Evolutionary conservation across 2,888 invertebrate genomes (phyloP).

Genomic region (Tuta absoluta): DNA sequence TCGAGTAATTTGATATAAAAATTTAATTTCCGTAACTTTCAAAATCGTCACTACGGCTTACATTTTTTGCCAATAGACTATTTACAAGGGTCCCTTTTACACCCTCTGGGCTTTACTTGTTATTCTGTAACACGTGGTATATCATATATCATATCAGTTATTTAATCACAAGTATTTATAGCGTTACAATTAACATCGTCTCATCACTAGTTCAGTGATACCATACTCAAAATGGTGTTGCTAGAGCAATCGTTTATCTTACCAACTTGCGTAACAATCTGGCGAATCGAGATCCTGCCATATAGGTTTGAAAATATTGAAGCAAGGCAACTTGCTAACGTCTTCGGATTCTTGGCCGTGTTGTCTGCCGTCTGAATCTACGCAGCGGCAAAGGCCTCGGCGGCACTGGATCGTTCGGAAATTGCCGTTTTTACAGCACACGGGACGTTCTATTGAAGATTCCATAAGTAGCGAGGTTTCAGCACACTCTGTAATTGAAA

Average conservation of each 20-base stretch:
- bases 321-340: slow-evolving; percentile 45
- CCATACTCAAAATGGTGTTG: not conserved
- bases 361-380: slow-evolving; percentile 83
- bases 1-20: too few species aligned
- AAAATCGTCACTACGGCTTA: too few species aligned
- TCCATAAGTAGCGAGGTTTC: slow-evolving; percentile 72
- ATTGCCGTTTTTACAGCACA: slow-evolving; percentile 84
- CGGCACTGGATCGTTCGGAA: slow-evolving; percentile 83
- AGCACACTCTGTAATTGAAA: slow-evolving; percentile 81
- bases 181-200: not conserved
- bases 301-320: slow-evolving; percentile 46
- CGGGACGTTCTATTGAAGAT: slow-evolving; percentile 69
- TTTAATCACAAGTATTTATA: not conserved
- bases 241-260: not conserved
- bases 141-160: too few species aligned
- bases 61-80: too few species aligned
- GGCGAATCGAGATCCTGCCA: slow-evolving; percentile 48
- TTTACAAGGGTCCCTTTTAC: too few species aligned
- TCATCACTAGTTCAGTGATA: slow-evolving; percentile 7
- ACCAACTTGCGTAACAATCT: slow-evolving; percentile 15
- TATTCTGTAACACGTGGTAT: too few species aligned
- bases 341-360: slow-evolving; percentile 57
- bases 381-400: slow-evolving; percentile 83
- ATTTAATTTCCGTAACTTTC: too few species aligned
- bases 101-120: too few species aligned